These are phyloP conservation scores for Macaca fascicularis DNA, from an alignment of 2,113 vertebrate genomes.

Conservation along the genomic window T2T-MFA8v1.1 NC_088395.1:129151501-129152000, in stretches of 20 bases:
- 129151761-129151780: not conserved
- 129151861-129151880: not conserved
- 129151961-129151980: not conserved
- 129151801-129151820: not conserved
- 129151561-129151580: not conserved
- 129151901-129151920: not conserved
- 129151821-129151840: not conserved
- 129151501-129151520: not conserved
- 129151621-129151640: slow-evolving; percentile 27
- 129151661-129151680: not conserved
- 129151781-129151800: not conserved
- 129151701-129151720: not conserved
- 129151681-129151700: not conserved
- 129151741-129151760: not conserved
- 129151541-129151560: not conserved
- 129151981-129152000: not conserved
- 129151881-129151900: not conserved
- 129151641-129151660: not conserved
- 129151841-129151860: not conserved
- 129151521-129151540: not conserved
- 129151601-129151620: not conserved
- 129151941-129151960: not conserved
- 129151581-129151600: not conserved
- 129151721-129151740: not conserved
- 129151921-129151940: not conserved